These are phyloP conservation scores for Pyrgilauda ruficollis DNA, from an alignment of 2,113 vertebrate genomes.

Conservation along the genomic window DNA sequence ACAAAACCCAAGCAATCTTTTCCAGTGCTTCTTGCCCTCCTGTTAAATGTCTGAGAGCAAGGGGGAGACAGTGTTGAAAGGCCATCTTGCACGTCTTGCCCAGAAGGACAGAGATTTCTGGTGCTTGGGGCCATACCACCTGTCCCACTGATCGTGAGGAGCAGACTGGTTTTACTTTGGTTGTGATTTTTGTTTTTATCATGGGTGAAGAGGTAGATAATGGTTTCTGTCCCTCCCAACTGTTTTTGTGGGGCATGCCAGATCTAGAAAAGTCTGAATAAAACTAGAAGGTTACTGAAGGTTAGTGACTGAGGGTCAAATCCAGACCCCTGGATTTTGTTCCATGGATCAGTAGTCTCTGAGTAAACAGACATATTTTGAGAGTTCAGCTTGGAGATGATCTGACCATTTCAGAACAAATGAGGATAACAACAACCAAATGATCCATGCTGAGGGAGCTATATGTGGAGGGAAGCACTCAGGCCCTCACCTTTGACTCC, in stretches of 20 bases:
- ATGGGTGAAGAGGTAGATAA: neutral
- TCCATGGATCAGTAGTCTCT: neutral
- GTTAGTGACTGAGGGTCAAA: neutral
- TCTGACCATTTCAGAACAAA: neutral
- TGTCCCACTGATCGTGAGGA: neutral
- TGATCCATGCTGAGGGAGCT: neutral
- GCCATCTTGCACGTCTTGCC: neutral
- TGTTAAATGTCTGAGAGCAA: neutral
- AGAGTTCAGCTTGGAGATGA: neutral
- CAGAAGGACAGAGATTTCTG: neutral
- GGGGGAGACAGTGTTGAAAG: neutral
- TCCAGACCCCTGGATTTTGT: neutral
- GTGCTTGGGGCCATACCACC: neutral
- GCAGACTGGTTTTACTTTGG: neutral
- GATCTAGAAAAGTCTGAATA: neutral
- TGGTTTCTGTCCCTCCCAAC: neutral
- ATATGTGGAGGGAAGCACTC: neutral
- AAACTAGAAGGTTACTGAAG: neutral
- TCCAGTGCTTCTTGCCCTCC: neutral
- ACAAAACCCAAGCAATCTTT: neutral
- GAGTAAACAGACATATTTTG: neutral
- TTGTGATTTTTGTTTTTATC: neutral
- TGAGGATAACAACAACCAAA: neutral
- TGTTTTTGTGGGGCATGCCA: neutral
- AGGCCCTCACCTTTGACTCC: neutral